Evolutionary conservation across 2,888 invertebrate species (phyloP).

Genomic region (Maniola hyperantus): DNA sequence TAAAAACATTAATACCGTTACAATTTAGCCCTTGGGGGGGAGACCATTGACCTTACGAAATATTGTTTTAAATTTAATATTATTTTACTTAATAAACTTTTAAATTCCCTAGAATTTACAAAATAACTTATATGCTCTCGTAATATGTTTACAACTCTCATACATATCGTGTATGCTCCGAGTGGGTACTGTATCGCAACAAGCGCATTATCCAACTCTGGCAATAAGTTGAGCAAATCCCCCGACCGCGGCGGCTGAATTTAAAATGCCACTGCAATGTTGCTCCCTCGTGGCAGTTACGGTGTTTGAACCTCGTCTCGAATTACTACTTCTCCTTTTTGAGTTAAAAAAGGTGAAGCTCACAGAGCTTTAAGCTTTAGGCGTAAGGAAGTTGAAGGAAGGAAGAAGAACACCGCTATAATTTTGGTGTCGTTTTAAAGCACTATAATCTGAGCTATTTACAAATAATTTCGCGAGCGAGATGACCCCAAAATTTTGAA

Average conservation of each 20-base stretch:
- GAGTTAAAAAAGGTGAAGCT: conserved; percentile 2
- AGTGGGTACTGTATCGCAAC: not conserved
- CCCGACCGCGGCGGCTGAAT: conserved; percentile 18
- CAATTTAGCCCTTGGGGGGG: no score
- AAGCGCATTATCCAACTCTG: conserved; percentile 14
- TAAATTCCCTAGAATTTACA: no score
- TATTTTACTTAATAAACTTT: no score
- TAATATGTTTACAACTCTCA: not conserved
- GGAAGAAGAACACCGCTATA: no score
- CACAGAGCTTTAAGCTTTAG: not conserved
- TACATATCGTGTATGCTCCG: not conserved
- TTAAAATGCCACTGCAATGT: conserved; percentile 18
- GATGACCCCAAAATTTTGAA: no score
- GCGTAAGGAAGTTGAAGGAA: not conserved
- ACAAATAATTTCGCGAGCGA: no score
- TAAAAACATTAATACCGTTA: no score
- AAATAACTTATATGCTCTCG: no score
- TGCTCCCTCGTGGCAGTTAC: conserved; percentile 15
- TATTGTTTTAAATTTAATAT: no score
- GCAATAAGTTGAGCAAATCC: conserved; percentile 23
- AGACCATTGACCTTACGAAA: no score
- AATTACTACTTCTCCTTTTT: conserved; percentile 10
- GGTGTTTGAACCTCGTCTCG: conserved; percentile 16
- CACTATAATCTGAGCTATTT: no score
- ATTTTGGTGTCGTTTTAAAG: no score